Evolutionary conservation across 1,140 invertebrate species (phyloP).

Genomic region (Scaptomyza montana): DNA sequence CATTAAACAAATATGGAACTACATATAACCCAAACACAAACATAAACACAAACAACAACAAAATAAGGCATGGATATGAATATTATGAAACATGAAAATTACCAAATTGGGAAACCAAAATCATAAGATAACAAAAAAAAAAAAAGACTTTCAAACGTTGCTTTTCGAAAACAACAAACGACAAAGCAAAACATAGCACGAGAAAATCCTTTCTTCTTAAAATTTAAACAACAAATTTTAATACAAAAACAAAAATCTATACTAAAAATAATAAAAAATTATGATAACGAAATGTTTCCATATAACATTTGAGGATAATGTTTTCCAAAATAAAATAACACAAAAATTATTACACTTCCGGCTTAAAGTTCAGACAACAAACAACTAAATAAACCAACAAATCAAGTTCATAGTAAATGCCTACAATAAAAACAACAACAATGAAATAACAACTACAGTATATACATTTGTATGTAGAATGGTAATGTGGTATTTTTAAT

Average conservation of each 20-base stretch:
- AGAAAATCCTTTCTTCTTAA: constrained; percentile 81
- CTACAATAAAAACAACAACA: constrained; percentile 62
- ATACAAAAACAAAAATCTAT: constrained; percentile 27
- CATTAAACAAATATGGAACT: constrained; percentile 51
- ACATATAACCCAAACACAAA: constrained; percentile 36
- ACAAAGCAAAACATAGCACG: constrained; percentile 33
- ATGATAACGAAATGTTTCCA: constrained; percentile 14
- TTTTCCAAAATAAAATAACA: constrained; percentile 34
- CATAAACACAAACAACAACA: constrained; percentile 27
- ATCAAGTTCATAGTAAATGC: constrained; percentile 66
- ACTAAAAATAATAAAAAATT: constrained; percentile 24
- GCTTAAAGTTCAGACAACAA: constrained; percentile 56
- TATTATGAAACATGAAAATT: constrained; percentile 18
- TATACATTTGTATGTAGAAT: constrained; percentile 4
- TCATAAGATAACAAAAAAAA: background rate
- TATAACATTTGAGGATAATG: constrained; percentile 38
- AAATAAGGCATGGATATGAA: constrained; percentile 61
- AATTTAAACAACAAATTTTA: constrained; percentile 40
- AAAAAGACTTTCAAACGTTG: constrained; percentile 43
- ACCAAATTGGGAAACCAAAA: constrained; percentile 42
- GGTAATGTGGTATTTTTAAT: constrained; percentile 4
- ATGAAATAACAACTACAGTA: constrained; percentile 49
- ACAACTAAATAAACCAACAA: background rate
- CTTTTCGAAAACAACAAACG: constrained; percentile 51
- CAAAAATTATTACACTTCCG: constrained; percentile 45